These are phyloP conservation scores for Cydia splendana DNA, from an alignment of 1,140 invertebrate genomes.

Conservation along the genomic window DNA sequence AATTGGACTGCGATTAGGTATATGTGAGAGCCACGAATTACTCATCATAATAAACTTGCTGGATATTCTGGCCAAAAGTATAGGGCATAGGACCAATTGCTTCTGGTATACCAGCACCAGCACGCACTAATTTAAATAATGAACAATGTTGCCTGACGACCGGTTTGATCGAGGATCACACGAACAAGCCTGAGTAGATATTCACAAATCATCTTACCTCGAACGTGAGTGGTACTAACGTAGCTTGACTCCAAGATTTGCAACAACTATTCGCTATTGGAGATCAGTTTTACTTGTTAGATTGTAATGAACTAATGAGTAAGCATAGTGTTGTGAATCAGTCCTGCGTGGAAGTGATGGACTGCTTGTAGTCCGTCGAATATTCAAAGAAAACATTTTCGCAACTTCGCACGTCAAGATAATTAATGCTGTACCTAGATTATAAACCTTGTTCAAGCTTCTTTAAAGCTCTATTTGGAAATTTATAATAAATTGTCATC, in stretches of 20 bases:
- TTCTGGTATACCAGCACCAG: too few relatives aligned
- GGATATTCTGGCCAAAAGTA: background rate
- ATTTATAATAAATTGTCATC: too few relatives aligned
- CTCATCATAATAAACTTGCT: background rate
- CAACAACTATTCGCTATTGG: background rate
- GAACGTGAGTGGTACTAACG: background rate
- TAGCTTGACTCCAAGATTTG: background rate
- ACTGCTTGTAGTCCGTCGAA: background rate
- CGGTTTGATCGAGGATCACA: conserved; percentile 55
- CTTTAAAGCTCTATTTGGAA: background rate
- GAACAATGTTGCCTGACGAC: conserved; percentile 64
- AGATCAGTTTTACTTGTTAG: background rate
- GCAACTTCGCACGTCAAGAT: conserved; percentile 3
- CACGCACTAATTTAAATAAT: conserved; percentile 71
- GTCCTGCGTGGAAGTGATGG: background rate
- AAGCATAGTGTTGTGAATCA: background rate
- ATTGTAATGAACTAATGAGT: background rate
- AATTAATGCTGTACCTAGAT: background rate
- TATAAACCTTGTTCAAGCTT: background rate
- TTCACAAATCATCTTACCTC: background rate
- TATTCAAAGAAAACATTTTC: background rate
- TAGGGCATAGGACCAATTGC: background rate
- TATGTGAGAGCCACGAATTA: background rate
- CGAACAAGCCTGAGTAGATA: conserved; percentile 37
- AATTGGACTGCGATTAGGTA: too few relatives aligned